Evolutionary conservation across 2,797 vertebrate species (phyloP), one percentile per base, ranked within the genome.

Genomic region (Hapalemur alaotrensis): DNA sequence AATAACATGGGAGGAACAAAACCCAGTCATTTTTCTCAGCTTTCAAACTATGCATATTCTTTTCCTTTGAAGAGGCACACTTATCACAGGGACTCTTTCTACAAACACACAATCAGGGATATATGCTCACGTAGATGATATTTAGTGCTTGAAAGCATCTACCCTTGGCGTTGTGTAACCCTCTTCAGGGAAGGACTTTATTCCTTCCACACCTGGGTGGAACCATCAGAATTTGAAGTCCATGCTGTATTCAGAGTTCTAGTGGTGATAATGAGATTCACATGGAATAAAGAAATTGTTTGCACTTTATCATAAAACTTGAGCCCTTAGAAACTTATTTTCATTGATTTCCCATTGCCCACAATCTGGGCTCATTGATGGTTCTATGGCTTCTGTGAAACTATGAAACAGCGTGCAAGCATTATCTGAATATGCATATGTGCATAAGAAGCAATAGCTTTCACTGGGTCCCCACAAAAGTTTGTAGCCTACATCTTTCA

Each of bases 21-120:
- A 46, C n/a, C 52, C 30, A 88, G 8, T 76, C 30, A 69, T 80
- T 97, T 98, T 90, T 70, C 35, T 94, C 52, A 86, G 85, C 57
- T 98, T 98, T 97, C 38, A 69, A 94, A 80, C 52, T 28, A 48
- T 30, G 73, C 61, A 65, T 11, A 52, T 82, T 96, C 65, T 90
- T 48, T 95, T 92, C 91, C 41, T 91, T 94, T 87, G 57, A 94
- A 91, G 35, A 54, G 59, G 18, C 46, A 38, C 22, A 65, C 6
- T 70, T 93, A 57, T 54, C 43, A 69, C 17, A 70, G 59, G 13
- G 23, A 13, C 11, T 35, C 13, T 87, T 57, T 46, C 15, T 30
- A 50, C 11, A 76, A 22, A 15, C 14, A 32, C 20, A 50, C 50
- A n/a, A 75, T 50, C 52, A 28, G 52, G 38, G 18, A 38, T 48